Conservation (phyloP, 30 jellyfish, hydroid and myxozoan genomes). For the Aurelia sp. region DNA sequence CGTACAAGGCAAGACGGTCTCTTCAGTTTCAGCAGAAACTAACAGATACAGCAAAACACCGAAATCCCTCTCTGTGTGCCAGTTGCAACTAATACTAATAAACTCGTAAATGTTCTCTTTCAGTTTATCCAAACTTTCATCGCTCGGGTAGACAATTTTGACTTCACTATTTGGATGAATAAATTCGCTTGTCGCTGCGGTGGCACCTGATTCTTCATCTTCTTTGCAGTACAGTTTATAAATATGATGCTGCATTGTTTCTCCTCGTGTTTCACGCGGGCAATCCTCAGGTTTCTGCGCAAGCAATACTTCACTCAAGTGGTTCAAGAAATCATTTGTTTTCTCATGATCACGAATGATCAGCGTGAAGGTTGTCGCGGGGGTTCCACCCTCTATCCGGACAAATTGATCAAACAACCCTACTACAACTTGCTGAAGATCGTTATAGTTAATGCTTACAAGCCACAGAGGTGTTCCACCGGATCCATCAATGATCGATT, state of each 20-base stretch:
- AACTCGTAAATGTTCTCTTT: slow-evolving; percentile 55
- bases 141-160: slow-evolving; percentile 91
- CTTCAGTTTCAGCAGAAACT: slow-evolving; percentile 62
- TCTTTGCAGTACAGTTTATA: slow-evolving; percentile 59
- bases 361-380: slow-evolving; percentile 72
- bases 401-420: slow-evolving; percentile 90
- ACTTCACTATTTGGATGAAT: slow-evolving; percentile 82
- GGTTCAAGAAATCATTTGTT: slow-evolving; percentile 73
- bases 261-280: slow-evolving; percentile 41
- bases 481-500: slow-evolving; percentile 52
- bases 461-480: slow-evolving; percentile 61
- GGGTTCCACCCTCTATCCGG: slow-evolving; percentile 84
- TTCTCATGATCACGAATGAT: slow-evolving; percentile 80
- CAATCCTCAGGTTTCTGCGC: slow-evolving; percentile 48
- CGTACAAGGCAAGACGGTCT: slow-evolving; percentile 72
- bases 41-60: slow-evolving; percentile 67
- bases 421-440: slow-evolving; percentile 81
- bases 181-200: slow-evolving; percentile 80
- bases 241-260: slow-evolving; percentile 55
- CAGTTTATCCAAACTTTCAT: slow-evolving; percentile 86
- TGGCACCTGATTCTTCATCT: slow-evolving; percentile 67
- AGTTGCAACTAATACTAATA: slow-evolving; percentile 16
- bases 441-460: slow-evolving; percentile 26
- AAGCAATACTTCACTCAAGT: slow-evolving; percentile 66
- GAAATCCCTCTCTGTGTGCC: slow-evolving; percentile 53